Conservation (phyloP, 2,113 vertebrate genomes). For the Colinus virginianus region DNA sequence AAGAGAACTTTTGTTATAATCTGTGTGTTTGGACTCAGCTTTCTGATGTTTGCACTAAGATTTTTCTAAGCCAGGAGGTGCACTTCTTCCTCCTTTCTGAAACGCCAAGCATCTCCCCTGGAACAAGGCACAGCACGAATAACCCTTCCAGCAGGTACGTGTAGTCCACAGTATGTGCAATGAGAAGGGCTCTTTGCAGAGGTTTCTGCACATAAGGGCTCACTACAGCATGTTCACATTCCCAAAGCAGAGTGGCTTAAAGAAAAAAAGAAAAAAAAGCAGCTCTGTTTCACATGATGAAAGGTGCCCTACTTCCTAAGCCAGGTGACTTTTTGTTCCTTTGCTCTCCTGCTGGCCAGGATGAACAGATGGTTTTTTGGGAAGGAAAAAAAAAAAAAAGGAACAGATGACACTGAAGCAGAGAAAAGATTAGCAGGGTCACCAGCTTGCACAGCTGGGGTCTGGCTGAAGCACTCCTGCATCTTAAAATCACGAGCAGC, state of each 20-base stretch:
- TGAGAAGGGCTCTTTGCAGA: background rate
- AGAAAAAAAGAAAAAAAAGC: background rate
- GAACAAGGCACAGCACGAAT: background rate
- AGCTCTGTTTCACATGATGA: background rate
- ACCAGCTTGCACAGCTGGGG: constrained; percentile 16
- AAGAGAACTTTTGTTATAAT: background rate
- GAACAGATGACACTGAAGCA: constrained; percentile 12
- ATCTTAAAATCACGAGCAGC: background rate
- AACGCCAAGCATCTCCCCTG: fast-evolving
- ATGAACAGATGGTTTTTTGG: background rate
- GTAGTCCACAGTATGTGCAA: background rate
- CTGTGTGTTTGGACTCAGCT: background rate
- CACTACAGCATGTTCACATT: background rate
- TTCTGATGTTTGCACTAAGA: background rate
- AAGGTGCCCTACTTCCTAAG: constrained; percentile 41
- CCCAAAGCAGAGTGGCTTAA: background rate
- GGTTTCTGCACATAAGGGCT: background rate
- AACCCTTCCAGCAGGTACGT: fast-evolving
- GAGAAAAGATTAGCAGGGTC: constrained; percentile 48
- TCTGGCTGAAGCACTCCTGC: constrained; percentile 48
- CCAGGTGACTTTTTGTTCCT: background rate
- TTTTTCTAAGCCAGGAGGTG: background rate
- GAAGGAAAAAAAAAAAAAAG: background rate
- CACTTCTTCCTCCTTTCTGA: background rate
- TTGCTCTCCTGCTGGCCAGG: background rate